These are phyloP conservation scores for Corapipo altera DNA, from an alignment of 2,113 vertebrate genomes.

Conservation along the genomic window DNA sequence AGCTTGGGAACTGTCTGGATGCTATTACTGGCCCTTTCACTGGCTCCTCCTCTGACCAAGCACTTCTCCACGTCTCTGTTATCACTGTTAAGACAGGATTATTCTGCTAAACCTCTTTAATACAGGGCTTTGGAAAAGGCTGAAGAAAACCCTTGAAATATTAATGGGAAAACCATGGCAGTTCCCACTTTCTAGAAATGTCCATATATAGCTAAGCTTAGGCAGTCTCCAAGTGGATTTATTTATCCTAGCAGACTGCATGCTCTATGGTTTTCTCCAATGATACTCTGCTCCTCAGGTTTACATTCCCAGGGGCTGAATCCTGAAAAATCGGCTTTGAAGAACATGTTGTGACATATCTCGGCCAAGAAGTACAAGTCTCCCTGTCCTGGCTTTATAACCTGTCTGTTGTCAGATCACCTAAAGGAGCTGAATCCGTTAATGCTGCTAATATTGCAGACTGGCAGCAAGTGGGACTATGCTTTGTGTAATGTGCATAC, in stretches of 20 bases:
- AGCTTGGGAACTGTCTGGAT: background rate
- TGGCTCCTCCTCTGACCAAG: background rate
- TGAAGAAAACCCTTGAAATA: background rate
- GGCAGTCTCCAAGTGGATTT: background rate
- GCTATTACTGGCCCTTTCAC: background rate
- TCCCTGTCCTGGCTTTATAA: background rate
- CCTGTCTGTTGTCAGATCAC: background rate
- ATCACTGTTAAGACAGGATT: background rate
- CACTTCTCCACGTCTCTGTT: background rate
- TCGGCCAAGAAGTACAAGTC: background rate
- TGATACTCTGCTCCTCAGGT: background rate
- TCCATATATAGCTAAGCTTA: background rate
- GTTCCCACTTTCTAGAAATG: slow-evolving; percentile 6
- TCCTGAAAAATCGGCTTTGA: slow-evolving; percentile 15
- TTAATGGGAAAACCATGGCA: background rate
- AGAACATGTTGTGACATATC: background rate
- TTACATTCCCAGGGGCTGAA: slow-evolving; percentile 6
- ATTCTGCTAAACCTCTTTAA: background rate
- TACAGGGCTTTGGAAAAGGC: background rate
- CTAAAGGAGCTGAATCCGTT: background rate
- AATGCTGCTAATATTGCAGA: background rate
- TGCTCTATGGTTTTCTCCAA: background rate
- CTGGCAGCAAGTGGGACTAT: background rate
- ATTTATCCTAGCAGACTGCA: background rate
- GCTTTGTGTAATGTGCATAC: background rate